These are phyloP conservation scores for Chaetodon auriga DNA, from an alignment of 2,113 vertebrate genomes.

Conservation along the genomic window DNA sequence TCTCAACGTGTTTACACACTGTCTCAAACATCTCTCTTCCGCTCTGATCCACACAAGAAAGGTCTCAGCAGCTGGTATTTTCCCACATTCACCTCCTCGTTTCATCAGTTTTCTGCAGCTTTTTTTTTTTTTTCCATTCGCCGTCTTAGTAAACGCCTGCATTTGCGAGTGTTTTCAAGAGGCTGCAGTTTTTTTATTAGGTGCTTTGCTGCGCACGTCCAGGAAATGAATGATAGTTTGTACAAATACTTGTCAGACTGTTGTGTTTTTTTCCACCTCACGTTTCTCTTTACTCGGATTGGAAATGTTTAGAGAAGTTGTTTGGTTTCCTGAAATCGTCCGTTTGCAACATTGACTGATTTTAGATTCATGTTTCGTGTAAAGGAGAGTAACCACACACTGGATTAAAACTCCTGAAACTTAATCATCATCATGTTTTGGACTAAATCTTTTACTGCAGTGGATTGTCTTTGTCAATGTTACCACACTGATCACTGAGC, in stretches of 20 bases:
- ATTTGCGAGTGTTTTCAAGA: neutral
- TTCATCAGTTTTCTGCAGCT: neutral
- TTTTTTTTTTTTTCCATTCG: neutral
- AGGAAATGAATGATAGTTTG: constrained; percentile 22
- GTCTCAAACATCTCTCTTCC: constrained; percentile 30
- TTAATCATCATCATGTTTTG: too few species aligned
- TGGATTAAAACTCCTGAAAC: neutral
- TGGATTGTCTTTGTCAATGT: too few species aligned
- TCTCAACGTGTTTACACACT: constrained; percentile 46
- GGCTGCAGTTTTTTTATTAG: neutral
- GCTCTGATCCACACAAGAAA: constrained; percentile 11
- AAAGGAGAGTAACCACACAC: neutral
- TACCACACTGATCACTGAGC: too few species aligned
- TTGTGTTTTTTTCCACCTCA: neutral
- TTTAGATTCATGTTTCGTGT: neutral
- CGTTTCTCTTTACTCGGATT: neutral
- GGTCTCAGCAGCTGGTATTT: neutral
- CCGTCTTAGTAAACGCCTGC: neutral
- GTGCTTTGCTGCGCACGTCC: neutral
- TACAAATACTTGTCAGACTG: neutral
- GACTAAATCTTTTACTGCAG: too few species aligned
- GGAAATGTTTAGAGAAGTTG: neutral
- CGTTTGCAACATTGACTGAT: neutral
- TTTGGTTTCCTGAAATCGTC: neutral
- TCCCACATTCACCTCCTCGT: neutral